Evolutionary conservation across 64 coral and sea anemone genomes (phyloP).

Genomic region (Porites lutea): DNA sequence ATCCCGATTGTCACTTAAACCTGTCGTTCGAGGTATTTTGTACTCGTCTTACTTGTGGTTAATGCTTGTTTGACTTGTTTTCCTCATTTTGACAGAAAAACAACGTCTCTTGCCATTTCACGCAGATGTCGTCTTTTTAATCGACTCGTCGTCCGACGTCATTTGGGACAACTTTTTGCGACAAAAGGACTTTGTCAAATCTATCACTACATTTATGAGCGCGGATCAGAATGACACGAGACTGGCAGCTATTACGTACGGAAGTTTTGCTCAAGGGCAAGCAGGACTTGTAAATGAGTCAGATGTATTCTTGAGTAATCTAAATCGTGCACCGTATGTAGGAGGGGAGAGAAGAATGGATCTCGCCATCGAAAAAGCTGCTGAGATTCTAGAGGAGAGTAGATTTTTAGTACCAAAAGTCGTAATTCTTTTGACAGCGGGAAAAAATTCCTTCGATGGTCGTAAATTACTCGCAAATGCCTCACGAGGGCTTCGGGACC

Average conservation of each 20-base stretch:
- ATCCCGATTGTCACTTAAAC: no score
- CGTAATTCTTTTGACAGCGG: conserved; percentile 36
- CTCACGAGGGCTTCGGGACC: no score
- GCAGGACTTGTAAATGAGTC: not conserved
- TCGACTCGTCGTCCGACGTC: conserved; percentile 61
- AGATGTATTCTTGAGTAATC: not conserved
- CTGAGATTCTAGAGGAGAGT: conserved; percentile 16
- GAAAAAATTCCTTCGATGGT: not conserved
- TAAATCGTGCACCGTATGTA: not conserved
- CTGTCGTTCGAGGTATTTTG: no score
- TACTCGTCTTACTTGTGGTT: no score
- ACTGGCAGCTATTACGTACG: not conserved
- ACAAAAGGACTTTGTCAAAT: conserved; percentile 73
- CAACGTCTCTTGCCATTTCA: not conserved
- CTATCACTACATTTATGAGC: no score
- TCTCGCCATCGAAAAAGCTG: conserved; percentile 45
- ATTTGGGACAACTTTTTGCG: conserved; percentile 40
- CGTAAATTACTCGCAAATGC: no score
- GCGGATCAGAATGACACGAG: no score
- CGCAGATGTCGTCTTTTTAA: conserved; percentile 81
- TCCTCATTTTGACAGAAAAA: no score
- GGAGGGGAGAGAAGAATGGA: conserved; percentile 61
- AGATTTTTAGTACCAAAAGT: conserved; percentile 21
- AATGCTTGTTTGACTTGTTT: not conserved
- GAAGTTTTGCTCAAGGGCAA: conserved; percentile 9